A percentile compares a stretch with the other conserved stretches of the same genome.
Evolutionary conservation across 2,888 invertebrate species (phyloP).

Genomic region (Pelosia muscerda): DNA sequence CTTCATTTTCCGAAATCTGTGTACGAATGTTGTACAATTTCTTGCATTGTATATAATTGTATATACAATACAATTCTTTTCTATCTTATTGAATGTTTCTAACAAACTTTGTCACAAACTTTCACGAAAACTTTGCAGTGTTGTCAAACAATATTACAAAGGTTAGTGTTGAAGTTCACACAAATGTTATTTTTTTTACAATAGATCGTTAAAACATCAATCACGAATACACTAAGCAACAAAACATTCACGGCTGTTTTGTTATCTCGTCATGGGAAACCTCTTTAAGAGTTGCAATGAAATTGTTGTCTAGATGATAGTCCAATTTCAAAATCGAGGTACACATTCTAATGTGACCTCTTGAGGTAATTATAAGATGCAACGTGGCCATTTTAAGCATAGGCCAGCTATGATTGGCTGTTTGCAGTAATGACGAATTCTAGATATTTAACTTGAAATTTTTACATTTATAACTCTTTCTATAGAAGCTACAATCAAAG

Average conservation of each 20-base stretch:
- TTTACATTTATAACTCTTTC: background rate
- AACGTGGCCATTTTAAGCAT: background rate
- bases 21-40: background rate
- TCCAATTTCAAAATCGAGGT: background rate
- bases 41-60: too few species aligned
- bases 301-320: background rate
- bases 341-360: background rate
- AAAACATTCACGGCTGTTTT: background rate
- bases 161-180: constrained; percentile 1
- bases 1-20: background rate
- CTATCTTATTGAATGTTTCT: background rate
- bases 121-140: constrained; percentile 2
- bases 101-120: constrained; percentile 3
- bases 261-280: constrained; percentile 4
- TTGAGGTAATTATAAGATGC: constrained; percentile 2
- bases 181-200: background rate
- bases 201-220: constrained; percentile 4
- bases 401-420: background rate
- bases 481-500: background rate
- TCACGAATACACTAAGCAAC: background rate
- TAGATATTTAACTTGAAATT: background rate
- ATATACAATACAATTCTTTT: background rate
- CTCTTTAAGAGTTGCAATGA: background rate
- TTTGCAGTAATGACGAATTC: background rate
- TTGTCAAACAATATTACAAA: background rate